Evolutionary conservation across 2,888 invertebrate genomes (phyloP).

Genomic region (Oscheius sp.): DNA sequence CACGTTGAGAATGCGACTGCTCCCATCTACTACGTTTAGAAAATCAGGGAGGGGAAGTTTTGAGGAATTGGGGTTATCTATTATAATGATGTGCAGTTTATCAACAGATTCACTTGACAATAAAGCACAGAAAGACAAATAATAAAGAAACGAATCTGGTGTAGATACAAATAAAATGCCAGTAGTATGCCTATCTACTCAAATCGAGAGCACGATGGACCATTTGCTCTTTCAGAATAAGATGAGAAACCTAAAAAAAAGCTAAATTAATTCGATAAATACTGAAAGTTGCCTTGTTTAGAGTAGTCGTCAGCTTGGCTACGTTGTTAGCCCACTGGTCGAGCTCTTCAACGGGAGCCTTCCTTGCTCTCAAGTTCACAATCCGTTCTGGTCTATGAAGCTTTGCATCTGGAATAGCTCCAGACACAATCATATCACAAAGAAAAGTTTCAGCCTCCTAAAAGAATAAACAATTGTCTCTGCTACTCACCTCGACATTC

Average conservation of each 20-base stretch:
- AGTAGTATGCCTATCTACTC: too few relatives aligned
- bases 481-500: too few relatives aligned
- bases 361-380: conserved; percentile 62
- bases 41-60: too few relatives aligned
- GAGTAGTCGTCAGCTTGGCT: conserved; percentile 65
- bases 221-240: conserved; percentile 70
- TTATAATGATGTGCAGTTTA: too few relatives aligned
- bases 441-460: conserved; percentile 92
- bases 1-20: conserved; percentile 48
- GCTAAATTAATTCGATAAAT: too few relatives aligned
- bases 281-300: conserved; percentile 66
- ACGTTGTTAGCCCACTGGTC: conserved; percentile 69
- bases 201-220: conserved; percentile 60
- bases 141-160: too few relatives aligned
- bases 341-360: conserved; percentile 62
- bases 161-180: too few relatives aligned
- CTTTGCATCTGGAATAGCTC: conserved; percentile 86
- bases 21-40: conserved; percentile 46
- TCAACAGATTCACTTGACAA: too few relatives aligned
- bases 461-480: too few relatives aligned
- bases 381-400: conserved; percentile 82
- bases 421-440: conserved; percentile 88
- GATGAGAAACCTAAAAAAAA: conserved; percentile 65
- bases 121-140: too few relatives aligned
- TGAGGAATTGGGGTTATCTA: too few relatives aligned